Percentiles rank a stretch among this genome's conserved stretches.
Conservation (phyloP, 2,113 vertebrate genomes). For the Sander vitreus region DNA sequence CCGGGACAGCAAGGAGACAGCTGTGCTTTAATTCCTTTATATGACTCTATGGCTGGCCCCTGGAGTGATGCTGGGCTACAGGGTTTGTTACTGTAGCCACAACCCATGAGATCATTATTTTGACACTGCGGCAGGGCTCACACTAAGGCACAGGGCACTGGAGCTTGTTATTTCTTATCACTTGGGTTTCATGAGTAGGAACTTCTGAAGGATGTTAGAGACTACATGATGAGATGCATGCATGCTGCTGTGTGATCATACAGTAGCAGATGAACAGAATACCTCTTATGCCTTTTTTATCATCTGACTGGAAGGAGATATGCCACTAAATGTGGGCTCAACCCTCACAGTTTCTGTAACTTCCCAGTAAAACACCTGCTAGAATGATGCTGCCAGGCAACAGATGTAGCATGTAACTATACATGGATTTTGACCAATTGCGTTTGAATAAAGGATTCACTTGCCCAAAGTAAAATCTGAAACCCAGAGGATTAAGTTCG, state of each 20-base stretch:
- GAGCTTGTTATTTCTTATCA: slow-evolving; percentile 71
- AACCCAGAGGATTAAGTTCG: background rate
- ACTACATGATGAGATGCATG: slow-evolving; percentile 61
- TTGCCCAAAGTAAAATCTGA: background rate
- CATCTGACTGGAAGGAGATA: slow-evolving; percentile 38
- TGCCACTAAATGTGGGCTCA: slow-evolving; percentile 29
- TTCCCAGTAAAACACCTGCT: background rate
- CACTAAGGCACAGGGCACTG: slow-evolving; percentile 52
- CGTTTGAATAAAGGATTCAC: background rate
- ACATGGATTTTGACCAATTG: background rate
- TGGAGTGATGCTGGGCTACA: slow-evolving; percentile 57
- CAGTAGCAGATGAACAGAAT: slow-evolving; percentile 40
- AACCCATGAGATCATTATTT: slow-evolving; percentile 68
- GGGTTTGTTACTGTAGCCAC: slow-evolving; percentile 56
- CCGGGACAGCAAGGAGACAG: slow-evolving; percentile 23
- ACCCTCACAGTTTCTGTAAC: slow-evolving; percentile 12
- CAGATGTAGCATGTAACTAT: background rate
- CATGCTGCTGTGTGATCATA: slow-evolving; percentile 56
- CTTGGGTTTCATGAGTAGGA: slow-evolving; percentile 56
- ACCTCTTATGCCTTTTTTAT: slow-evolving; percentile 46
- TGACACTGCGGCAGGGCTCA: slow-evolving; percentile 49
- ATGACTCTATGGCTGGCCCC: slow-evolving; percentile 22
- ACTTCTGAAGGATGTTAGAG: slow-evolving; percentile 71
- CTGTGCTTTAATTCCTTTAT: slow-evolving; percentile 41
- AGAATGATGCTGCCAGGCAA: background rate